Conservation (phyloP, 23 tunicate genomes). For the Trididemnum nubilum region DNA sequence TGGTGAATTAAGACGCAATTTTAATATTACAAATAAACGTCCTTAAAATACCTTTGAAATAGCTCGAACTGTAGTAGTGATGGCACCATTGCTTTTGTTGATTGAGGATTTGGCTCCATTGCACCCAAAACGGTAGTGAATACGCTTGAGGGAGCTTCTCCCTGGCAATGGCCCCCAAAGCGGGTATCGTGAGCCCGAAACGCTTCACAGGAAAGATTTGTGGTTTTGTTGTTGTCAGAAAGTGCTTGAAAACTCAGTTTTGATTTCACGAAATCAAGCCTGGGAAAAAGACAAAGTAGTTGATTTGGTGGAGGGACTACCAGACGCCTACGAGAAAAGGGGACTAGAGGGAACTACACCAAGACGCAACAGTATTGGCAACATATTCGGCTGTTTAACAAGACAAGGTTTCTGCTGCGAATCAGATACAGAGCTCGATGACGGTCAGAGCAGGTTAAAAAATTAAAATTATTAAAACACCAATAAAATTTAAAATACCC, state of each 20-base stretch:
- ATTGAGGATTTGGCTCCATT: not conserved
- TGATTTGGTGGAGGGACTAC: not conserved
- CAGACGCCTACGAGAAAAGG: not conserved
- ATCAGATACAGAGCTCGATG: too few species aligned
- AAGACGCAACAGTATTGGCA: too few species aligned
- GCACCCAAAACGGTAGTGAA: slow-evolving; percentile 69
- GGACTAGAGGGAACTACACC: too few species aligned
- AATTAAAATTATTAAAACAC: too few species aligned
- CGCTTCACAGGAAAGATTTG: slow-evolving; percentile 81
- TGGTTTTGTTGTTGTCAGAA: slow-evolving; percentile 67
- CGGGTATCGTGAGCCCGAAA: slow-evolving; percentile 83
- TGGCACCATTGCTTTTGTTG: not conserved
- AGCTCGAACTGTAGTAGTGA: slow-evolving; percentile 59
- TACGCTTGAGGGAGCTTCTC: slow-evolving; percentile 25
- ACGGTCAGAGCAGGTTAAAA: too few species aligned
- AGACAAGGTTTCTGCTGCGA: too few species aligned
- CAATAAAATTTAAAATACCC: too few species aligned
- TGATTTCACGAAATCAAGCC: slow-evolving; percentile 85
- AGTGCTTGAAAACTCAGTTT: slow-evolving; percentile 65
- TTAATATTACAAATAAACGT: too few species aligned
- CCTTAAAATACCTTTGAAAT: slow-evolving; percentile 50
- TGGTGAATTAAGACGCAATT: too few species aligned
- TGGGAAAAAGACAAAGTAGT: slow-evolving; percentile 11
- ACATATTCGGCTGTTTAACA: too few species aligned
- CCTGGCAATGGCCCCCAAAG: not conserved